These are phyloP conservation scores for Buceros bicornis DNA, from an alignment of 2,797 vertebrate species.

Conservation along the genomic window DNA sequence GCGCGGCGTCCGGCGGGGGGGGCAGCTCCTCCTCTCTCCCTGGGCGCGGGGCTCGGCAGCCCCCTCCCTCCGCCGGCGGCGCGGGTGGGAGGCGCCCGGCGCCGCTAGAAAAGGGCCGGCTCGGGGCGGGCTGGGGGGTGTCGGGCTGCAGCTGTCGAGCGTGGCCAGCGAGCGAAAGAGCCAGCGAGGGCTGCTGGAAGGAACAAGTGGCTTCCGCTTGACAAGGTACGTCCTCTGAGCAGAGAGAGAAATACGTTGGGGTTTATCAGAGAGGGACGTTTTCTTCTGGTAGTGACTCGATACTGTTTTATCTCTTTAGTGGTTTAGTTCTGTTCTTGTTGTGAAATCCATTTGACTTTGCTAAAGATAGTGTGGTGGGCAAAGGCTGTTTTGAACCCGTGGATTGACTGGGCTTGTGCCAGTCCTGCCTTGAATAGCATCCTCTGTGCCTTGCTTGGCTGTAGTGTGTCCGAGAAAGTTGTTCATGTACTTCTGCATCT, in stretches of 20 bases:
- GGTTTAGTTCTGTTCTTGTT: neutral
- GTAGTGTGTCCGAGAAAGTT: rapidly evolving
- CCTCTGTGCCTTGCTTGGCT: neutral
- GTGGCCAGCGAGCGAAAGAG: too few relatives aligned
- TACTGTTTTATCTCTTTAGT: neutral
- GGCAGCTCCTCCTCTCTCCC: neutral
- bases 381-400: neutral
- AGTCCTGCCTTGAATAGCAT: neutral
- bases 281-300: rapidly evolving
- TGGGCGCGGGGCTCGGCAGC: too few relatives aligned
- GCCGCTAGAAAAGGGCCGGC: neutral
- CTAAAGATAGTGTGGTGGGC: rapidly evolving
- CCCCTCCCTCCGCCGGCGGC: neutral
- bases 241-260: rapidly evolving
- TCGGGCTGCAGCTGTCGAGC: rapidly evolving
- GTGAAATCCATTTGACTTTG: rapidly evolving
- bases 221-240: neutral
- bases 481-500: neutral
- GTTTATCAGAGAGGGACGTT: rapidly evolving
- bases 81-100: neutral
- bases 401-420: neutral
- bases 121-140: rapidly evolving
- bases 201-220: rapidly evolving
- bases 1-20: neutral
- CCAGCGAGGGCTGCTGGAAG: rapidly evolving